Percentiles rank a stretch among this genome's conserved stretches.
Conservation (phyloP, 1,140 invertebrate species). For the Cydia pomonella region DNA sequence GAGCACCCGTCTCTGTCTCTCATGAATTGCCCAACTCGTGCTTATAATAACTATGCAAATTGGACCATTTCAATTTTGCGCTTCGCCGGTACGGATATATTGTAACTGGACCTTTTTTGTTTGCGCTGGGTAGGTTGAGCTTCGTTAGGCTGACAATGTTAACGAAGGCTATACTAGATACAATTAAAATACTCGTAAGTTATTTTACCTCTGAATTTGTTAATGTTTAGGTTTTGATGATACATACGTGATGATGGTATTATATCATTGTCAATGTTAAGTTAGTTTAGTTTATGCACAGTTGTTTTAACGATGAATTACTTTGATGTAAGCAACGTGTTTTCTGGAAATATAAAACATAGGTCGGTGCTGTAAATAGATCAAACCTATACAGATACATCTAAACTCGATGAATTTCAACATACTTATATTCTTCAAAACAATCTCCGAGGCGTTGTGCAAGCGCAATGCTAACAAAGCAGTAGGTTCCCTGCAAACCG, state of each 20-base stretch:
- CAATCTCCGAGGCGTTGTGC: background rate
- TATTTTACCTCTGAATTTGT: background rate
- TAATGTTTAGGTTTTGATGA: background rate
- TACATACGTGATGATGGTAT: too few species aligned
- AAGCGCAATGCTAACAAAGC: constrained; percentile 12
- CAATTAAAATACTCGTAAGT: background rate
- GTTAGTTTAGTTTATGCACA: too few species aligned
- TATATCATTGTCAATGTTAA: too few species aligned
- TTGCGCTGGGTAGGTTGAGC: constrained; percentile 40
- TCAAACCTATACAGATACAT: too few species aligned
- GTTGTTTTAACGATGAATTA: too few species aligned
- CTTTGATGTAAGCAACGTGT: too few species aligned
- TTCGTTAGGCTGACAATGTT: constrained; percentile 34
- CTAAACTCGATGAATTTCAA: too few species aligned
- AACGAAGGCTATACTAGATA: background rate
- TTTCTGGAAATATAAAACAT: too few species aligned
- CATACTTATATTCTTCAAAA: background rate
- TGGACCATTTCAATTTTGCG: constrained; percentile 67
- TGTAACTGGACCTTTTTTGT: constrained; percentile 61
- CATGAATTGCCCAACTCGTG: constrained; percentile 53
- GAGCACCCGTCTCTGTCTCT: constrained; percentile 41
- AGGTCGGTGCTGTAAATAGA: too few species aligned
- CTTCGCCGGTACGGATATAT: constrained; percentile 54
- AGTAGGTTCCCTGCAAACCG: background rate
- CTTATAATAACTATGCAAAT: constrained; percentile 73